Evolutionary conservation across 1,140 invertebrate genomes (phyloP), one percentile per base, ranked within the genome.

Genomic region (Asobara japonica): DNA sequence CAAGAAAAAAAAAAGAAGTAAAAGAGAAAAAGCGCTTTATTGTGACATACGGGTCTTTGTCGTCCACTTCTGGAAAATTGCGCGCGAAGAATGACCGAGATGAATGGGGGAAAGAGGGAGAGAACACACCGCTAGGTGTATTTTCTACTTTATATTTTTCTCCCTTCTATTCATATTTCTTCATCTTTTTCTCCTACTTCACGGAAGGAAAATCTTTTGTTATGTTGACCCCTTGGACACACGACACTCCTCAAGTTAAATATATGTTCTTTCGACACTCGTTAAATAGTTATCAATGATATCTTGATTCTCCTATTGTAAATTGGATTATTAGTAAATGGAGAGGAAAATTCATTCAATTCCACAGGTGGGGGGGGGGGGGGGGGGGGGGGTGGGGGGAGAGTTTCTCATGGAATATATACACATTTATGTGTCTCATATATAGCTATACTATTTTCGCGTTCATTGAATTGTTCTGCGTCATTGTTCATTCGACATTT

Each of bases 1-100:
- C 41, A n/a, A n/a, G n/a, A n/a, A n/a, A n/a, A n/a, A n/a, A n/a
- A n/a, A 36, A 36, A 36, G 11, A 36, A 36, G 31, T 36, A 36
- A n/a, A n/a, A n/a, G 41, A 22, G 18, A 27, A 56, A 66, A 64
- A 33, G 38, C 51, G 31, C 64, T 72, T 83, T 84, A 84, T 84
- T 83, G 82, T 85, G 82, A 84, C 82, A 83, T 73, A 72, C 30
- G n/a, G 73, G 68, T 60, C 75, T 82, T 84, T 84, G 82, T 84
- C 80, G 75, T 80, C 72, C 78, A 77, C 78, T 84, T 84, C 81
- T 83, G 81, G 78, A 83, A 84, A 84, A 84, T 84, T 84, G 83
- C 81, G 75, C 79, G 66, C 73, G 71, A 74, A 82, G 77, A 83
- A 83, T 81, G 80, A 65, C 65, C 64, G 62, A 65, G 45, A 66